Evolutionary conservation across 2,797 vertebrate genomes (phyloP).

Genomic region (Periparus ater): DNA sequence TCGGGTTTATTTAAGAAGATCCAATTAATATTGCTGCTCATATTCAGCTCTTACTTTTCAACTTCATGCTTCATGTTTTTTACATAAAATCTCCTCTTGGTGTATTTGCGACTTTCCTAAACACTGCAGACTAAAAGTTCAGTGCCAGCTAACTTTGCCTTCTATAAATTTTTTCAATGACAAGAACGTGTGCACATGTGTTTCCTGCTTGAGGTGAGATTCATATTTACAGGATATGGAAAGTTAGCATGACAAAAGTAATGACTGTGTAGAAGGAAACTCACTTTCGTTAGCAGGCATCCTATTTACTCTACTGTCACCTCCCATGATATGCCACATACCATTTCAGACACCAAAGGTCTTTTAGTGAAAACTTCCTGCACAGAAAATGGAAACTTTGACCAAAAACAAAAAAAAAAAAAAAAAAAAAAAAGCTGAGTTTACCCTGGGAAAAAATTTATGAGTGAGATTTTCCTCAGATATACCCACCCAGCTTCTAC

Average conservation of each 20-base stretch:
- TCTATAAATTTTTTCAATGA: conserved; percentile 19
- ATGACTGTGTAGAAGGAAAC: conserved; percentile 64
- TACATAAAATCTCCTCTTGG: background rate
- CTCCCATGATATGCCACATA: background rate
- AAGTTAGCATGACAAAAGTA: conserved; percentile 60
- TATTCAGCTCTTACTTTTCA: background rate
- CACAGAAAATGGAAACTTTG: conserved; percentile 42
- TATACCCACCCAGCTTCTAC: background rate
- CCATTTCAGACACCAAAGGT: background rate
- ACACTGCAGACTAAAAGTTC: background rate
- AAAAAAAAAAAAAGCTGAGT: background rate
- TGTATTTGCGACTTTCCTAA: background rate
- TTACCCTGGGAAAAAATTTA: background rate
- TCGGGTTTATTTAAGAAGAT: background rate
- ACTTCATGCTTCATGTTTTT: background rate
- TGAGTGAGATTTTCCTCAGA: background rate
- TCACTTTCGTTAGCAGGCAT: conserved; percentile 56
- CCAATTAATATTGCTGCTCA: background rate
- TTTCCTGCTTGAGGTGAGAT: conserved; percentile 57
- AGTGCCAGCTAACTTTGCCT: background rate
- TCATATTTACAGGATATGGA: conserved; percentile 69
- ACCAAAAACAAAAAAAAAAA: background rate
- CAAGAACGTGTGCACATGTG: conserved; percentile 35
- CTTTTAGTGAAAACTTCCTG: conserved; percentile 17
- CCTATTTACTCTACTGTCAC: conserved; percentile 54